These are phyloP conservation scores for Podarcis muralis DNA, from an alignment of 2,113 vertebrate genomes.

Conservation along the genomic window DNA sequence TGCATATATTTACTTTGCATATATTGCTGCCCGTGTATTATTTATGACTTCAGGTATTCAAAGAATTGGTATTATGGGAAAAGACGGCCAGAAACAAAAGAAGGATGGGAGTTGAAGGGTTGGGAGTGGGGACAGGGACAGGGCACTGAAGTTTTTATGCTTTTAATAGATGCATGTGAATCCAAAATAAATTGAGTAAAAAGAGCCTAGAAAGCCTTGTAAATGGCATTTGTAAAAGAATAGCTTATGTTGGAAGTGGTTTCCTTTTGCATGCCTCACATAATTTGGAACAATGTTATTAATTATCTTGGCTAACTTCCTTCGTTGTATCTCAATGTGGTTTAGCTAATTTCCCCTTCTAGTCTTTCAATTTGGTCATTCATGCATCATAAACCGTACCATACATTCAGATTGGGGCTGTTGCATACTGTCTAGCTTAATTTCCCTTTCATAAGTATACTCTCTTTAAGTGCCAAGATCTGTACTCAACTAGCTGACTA, in stretches of 20 bases:
- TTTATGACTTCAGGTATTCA: not conserved
- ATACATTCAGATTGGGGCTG: conserved; percentile 1
- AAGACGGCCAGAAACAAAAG: not conserved
- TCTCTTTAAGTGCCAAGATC: conserved; percentile 29
- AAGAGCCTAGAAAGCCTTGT: not conserved
- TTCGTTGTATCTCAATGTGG: conserved; percentile 28
- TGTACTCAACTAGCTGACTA: conserved; percentile 34
- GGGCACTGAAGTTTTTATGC: not conserved
- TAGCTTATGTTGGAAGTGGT: conserved; percentile 15
- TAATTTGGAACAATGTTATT: conserved; percentile 32
- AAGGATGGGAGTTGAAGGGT: not conserved
- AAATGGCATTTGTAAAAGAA: not conserved
- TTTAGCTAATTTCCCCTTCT: conserved; percentile 45
- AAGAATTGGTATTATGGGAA: not conserved
- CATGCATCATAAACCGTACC: conserved; percentile 33
- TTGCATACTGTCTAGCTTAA: conserved; percentile 32
- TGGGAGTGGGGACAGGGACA: not conserved
- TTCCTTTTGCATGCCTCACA: conserved; percentile 18
- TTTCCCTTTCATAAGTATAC: conserved; percentile 17
- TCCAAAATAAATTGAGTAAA: not conserved
- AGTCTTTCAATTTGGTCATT: conserved; percentile 43
- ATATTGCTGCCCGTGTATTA: not conserved
- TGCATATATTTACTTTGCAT: not conserved
- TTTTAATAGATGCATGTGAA: not conserved
- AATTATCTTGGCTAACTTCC: conserved; percentile 45